Percentiles rank a stretch among this genome's conserved stretches.
Conservation (phyloP, 2,888 invertebrate genomes). For the Leucozona laternaria region DNA sequence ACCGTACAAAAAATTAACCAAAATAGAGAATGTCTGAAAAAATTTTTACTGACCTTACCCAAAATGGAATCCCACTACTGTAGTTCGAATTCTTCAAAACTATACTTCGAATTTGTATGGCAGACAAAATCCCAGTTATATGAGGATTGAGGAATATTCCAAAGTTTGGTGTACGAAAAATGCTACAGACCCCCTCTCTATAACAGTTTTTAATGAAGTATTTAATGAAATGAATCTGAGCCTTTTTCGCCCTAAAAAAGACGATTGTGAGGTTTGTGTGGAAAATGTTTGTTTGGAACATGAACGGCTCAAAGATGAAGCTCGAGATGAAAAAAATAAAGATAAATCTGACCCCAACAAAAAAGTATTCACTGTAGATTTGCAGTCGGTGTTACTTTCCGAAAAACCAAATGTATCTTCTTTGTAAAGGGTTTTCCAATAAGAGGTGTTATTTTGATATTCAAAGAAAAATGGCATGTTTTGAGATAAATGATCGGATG, state of each 20-base stretch:
- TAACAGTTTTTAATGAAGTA: constrained; percentile 35
- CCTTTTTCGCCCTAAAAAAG: constrained; percentile 32
- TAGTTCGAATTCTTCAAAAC: constrained; percentile 31
- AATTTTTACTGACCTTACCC: constrained; percentile 13
- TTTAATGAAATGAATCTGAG: constrained; percentile 36
- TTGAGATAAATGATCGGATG: too few relatives aligned
- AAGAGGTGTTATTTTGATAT: too few relatives aligned
- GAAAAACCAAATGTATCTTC: constrained; percentile 6
- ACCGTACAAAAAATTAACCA: constrained; percentile 6
- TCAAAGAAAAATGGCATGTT: too few relatives aligned
- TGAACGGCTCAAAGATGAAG: constrained; percentile 30
- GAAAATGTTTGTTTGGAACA: constrained; percentile 26
- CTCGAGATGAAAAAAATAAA: constrained; percentile 36
- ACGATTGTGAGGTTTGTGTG: constrained; percentile 39
- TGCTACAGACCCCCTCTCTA: constrained; percentile 14
- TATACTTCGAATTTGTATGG: constrained; percentile 35
- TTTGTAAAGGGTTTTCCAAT: too few relatives aligned
- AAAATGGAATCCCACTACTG: constrained; percentile 46
- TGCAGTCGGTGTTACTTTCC: constrained; percentile 23
- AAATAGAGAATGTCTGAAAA: constrained; percentile 11
- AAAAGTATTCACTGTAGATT: constrained; percentile 35
- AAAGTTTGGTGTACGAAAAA: constrained; percentile 26
- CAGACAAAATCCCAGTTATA: constrained; percentile 35
- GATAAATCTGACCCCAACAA: constrained; percentile 22
- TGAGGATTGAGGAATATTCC: constrained; percentile 35